These are phyloP conservation scores for Drosophila rhopaloa DNA, from an alignment of 1,140 invertebrate species.

Conservation along the genomic window DNA sequence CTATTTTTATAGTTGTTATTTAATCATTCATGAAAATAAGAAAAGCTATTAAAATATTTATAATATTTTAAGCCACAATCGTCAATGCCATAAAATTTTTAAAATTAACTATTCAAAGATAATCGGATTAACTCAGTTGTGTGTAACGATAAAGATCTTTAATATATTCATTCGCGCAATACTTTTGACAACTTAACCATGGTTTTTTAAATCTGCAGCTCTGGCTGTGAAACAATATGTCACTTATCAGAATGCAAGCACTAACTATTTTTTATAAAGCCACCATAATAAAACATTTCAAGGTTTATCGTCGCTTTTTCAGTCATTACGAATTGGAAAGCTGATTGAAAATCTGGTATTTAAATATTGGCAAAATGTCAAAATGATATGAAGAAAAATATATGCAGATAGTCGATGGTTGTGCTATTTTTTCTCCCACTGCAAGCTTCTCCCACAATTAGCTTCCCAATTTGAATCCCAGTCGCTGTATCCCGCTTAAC, in stretches of 20 bases:
- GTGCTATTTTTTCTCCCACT: background rate
- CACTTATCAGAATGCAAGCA: background rate
- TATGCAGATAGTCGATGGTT: too few relatives aligned
- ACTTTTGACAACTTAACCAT: background rate
- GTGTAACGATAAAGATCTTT: too few relatives aligned
- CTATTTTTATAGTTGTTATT: too few relatives aligned
- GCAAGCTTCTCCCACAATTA: conserved; percentile 14
- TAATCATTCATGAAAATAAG: too few relatives aligned
- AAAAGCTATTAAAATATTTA: too few relatives aligned
- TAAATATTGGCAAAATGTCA: background rate
- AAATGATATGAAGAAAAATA: background rate
- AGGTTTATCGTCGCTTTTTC: background rate
- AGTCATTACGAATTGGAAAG: background rate
- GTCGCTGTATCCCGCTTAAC: conserved; percentile 18
- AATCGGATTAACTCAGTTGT: too few relatives aligned
- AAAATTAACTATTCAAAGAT: too few relatives aligned
- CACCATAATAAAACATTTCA: background rate
- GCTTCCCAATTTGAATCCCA: conserved; percentile 6
- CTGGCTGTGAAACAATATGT: background rate
- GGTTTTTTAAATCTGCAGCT: background rate
- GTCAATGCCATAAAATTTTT: too few relatives aligned
- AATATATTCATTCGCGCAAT: background rate
- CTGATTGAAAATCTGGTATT: background rate
- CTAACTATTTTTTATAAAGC: background rate
- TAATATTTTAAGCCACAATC: too few relatives aligned